These are phyloP conservation scores for Cosmia pyralina DNA, from an alignment of 2,888 invertebrate species.

Conservation along the genomic window DNA sequence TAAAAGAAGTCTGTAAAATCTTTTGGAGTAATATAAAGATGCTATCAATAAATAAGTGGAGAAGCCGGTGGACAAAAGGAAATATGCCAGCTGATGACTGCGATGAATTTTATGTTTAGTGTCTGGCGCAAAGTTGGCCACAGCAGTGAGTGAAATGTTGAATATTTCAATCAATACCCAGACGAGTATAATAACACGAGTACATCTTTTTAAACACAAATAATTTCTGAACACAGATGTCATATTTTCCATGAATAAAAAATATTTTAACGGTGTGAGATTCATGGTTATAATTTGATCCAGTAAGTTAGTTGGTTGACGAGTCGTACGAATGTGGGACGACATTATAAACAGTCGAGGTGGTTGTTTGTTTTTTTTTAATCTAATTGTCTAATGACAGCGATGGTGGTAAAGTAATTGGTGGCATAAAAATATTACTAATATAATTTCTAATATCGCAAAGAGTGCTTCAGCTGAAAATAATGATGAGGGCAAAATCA, in stretches of 20 bases:
- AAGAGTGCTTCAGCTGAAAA: conserved; percentile 41
- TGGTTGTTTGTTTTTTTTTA: conserved; percentile 33
- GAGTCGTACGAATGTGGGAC: not conserved
- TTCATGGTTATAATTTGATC: conserved; percentile 35
- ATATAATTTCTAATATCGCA: conserved; percentile 15
- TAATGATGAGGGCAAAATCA: conserved; percentile 50
- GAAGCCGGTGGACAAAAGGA: conserved; percentile 37
- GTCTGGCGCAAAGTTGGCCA: not conserved
- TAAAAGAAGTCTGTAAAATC: conserved; percentile 38
- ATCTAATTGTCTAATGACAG: conserved; percentile 38
- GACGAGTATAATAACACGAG: conserved; percentile 31
- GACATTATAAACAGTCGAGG: not conserved
- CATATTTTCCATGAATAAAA: conserved; percentile 61
- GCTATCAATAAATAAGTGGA: conserved; percentile 42
- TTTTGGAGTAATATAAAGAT: conserved; percentile 43
- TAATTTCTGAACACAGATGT: conserved; percentile 66
- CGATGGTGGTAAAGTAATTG: conserved; percentile 37
- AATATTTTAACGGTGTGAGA: conserved; percentile 55
- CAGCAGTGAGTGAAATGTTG: not conserved
- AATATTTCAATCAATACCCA: conserved; percentile 34
- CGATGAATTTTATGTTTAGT: not conserved
- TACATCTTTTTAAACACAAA: conserved; percentile 31
- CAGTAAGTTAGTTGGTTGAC: not conserved
- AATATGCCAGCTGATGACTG: conserved; percentile 21
- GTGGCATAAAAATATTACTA: conserved; percentile 31